These are phyloP conservation scores for Halcyon badia DNA, from an alignment of 2,797 vertebrate genomes.

Conservation along the genomic window DNA sequence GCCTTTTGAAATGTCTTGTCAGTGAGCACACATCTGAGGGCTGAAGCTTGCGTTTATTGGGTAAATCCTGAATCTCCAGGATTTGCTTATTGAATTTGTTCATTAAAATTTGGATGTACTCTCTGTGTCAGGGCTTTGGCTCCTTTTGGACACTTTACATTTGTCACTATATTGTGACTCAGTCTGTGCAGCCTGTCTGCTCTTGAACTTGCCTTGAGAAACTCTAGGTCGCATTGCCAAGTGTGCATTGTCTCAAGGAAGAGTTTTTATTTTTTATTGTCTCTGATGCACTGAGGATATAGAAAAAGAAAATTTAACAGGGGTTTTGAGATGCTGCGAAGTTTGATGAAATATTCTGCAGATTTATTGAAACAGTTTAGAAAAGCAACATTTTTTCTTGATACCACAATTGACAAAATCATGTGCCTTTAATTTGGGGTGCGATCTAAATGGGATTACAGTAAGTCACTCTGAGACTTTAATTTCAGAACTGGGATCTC, in stretches of 20 bases:
- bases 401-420: neutral
- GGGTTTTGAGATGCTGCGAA: conserved; percentile 1
- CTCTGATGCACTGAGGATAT: neutral
- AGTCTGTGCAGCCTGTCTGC: conserved; percentile 2
- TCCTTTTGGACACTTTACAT: conserved; percentile 15
- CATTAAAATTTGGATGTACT: conserved; percentile 21
- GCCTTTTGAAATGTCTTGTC: neutral
- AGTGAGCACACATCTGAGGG: neutral
- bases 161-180: neutral
- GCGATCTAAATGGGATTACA: neutral
- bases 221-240: neutral
- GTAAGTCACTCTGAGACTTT: neutral
- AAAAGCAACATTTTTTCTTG: neutral
- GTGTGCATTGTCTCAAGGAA: neutral
- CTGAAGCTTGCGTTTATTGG: neutral
- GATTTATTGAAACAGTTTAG: neutral
- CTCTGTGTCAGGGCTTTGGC: neutral
- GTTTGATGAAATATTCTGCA: neutral
- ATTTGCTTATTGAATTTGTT: neutral
- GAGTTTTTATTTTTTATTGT: neutral
- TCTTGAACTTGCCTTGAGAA: conserved; percentile 26
- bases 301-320: neutral
- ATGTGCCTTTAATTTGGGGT: neutral
- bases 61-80: neutral
- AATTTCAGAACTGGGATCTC: neutral